phyloP scores from a whole-genome alignment of 2,113 vertebrate species.

The Thalassarche chlororhynchos region DNA sequence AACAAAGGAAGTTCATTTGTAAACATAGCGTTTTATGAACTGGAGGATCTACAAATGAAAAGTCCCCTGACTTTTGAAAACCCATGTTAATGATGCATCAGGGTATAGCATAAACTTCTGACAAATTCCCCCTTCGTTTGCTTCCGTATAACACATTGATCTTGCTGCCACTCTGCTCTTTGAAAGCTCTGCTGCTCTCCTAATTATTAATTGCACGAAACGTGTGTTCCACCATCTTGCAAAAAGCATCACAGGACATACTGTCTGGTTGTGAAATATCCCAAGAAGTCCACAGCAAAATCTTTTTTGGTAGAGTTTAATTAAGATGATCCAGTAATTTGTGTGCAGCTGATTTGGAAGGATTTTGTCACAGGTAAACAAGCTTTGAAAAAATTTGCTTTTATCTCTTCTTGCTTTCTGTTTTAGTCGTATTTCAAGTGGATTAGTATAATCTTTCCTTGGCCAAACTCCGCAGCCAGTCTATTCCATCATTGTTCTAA shows the following conservation, averaged over 20 bases:
- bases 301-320: neutral
- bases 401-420: constrained; percentile 35
- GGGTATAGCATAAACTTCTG: neutral
- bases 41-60: neutral
- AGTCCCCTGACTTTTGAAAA: neutral
- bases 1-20: constrained; percentile 32
- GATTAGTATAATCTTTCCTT: constrained; percentile 44
- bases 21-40: constrained; percentile 19
- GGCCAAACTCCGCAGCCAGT: neutral
- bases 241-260: neutral
- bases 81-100: neutral
- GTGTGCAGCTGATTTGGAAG: neutral
- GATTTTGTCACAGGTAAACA: constrained; percentile 47
- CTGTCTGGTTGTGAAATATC: neutral
- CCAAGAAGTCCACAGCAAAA: neutral
- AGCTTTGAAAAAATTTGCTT: neutral
- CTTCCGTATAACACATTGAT: neutral
- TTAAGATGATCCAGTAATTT: neutral
- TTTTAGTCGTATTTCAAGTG: constrained; percentile 4
- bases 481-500: constrained; percentile 25
- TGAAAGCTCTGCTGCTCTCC: neutral
- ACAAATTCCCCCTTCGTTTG: neutral
- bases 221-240: neutral
- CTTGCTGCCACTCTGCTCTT: neutral
- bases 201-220: neutral